Conservation (phyloP, 2,113 vertebrate species). For the Nestor notabilis region DNA sequence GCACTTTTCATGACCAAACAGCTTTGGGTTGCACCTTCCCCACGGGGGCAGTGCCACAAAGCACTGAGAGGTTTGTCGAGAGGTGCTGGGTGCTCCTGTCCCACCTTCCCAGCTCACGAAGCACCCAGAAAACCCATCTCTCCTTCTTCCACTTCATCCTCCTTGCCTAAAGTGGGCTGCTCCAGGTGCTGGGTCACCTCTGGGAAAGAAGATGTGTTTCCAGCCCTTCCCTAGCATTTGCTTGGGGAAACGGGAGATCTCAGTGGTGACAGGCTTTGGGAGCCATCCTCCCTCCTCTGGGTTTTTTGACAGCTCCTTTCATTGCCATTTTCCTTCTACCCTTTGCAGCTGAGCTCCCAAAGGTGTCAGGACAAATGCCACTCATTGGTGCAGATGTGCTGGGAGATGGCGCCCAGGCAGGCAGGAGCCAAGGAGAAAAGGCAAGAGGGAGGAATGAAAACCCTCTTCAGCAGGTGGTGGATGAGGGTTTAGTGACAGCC, state of each 20-base stretch:
- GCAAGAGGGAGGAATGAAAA: background rate
- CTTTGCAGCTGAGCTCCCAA: background rate
- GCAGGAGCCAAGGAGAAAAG: background rate
- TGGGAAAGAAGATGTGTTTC: background rate
- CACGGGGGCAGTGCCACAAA: rapidly evolving
- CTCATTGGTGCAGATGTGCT: rapidly evolving
- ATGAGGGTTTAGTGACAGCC: background rate
- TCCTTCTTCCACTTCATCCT: background rate
- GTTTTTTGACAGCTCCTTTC: background rate
- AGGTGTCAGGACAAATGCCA: slow-evolving; percentile 18
- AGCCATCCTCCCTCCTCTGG: rapidly evolving
- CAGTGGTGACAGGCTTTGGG: background rate
- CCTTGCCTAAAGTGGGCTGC: background rate
- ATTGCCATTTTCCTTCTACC: background rate
- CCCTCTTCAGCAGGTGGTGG: background rate
- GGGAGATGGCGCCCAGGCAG: background rate
- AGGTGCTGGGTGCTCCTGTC: background rate
- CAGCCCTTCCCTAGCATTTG: background rate
- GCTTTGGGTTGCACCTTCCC: background rate
- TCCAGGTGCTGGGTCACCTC: rapidly evolving
- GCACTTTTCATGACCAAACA: background rate
- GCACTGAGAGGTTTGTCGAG: rapidly evolving
- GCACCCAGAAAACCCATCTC: background rate
- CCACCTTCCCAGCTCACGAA: background rate
- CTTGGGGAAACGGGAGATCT: rapidly evolving